phyloP scores from a whole-genome alignment of 2,888 invertebrate species.

The Agrypnus murinus region DNA sequence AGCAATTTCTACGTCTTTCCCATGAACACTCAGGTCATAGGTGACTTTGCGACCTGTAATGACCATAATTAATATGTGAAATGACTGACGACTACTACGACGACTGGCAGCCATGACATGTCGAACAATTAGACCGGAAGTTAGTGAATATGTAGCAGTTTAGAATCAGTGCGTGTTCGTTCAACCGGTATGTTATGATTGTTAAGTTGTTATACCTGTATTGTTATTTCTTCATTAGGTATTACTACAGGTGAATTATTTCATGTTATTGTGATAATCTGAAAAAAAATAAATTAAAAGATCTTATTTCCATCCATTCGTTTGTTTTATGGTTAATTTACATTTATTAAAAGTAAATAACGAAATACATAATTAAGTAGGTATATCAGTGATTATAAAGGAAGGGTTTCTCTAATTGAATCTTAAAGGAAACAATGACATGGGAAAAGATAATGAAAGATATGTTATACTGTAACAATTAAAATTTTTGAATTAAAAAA shows the following conservation, averaged over 20 bases:
- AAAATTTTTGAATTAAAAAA: no score
- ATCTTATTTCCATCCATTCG: no score
- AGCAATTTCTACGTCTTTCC: slow-evolving; percentile 47
- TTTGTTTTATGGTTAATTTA: no score
- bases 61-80: slow-evolving; percentile 62
- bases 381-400: no score
- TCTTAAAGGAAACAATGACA: no score
- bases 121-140: slow-evolving; percentile 61
- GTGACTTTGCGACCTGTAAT: slow-evolving; percentile 60
- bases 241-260: slow-evolving; percentile 45
- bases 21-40: slow-evolving; percentile 55
- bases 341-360: no score
- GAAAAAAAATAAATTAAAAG: no score
- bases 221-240: slow-evolving; percentile 52
- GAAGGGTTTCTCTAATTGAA: no score
- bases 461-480: no score
- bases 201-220: slow-evolving; percentile 48
- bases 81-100: slow-evolving; percentile 57
- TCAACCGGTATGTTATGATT: slow-evolving; percentile 55
- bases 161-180: slow-evolving; percentile 58
- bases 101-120: slow-evolving; percentile 58
- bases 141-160: slow-evolving; percentile 41
- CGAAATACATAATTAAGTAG: no score
- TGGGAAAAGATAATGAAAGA: no score
- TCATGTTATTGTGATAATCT: no score